Conservation (phyloP, 2,113 vertebrate species). For the Saiga tatarica region DNA sequence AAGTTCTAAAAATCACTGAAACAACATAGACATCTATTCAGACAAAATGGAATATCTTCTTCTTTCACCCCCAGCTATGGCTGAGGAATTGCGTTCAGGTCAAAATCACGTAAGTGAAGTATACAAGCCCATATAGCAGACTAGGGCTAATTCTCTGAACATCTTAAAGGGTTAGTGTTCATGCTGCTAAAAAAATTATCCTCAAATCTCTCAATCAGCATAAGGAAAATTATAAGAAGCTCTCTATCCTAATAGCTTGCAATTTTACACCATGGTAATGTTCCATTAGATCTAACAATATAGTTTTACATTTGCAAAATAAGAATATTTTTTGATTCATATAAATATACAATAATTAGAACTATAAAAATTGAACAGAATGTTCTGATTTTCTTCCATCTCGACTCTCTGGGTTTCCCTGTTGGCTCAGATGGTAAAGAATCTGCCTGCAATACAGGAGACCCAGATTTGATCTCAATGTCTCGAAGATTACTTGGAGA, state of each 20-base stretch:
- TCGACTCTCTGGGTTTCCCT: not conserved
- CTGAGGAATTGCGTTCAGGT: not conserved
- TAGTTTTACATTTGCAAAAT: not conserved
- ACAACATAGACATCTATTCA: not conserved
- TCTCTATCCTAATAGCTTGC: not conserved
- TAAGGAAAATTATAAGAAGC: not conserved
- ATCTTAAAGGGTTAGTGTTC: not conserved
- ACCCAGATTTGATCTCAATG: accelerated
- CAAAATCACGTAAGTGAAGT: not conserved
- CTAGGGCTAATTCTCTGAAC: not conserved
- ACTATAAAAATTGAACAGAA: not conserved
- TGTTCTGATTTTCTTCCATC: not conserved
- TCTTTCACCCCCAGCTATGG: not conserved
- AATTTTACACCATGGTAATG: not conserved
- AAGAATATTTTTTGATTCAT: not conserved
- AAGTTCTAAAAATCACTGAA: not conserved
- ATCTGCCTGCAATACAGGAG: not conserved
- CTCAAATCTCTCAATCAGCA: not conserved
- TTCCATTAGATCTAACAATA: not conserved
- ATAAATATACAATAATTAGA: not conserved
- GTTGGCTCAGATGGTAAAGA: not conserved
- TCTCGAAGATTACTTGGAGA: not conserved
- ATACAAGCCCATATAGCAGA: not conserved
- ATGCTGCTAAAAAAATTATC: not conserved
- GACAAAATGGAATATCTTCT: not conserved